Conservation (phyloP, 2,888 invertebrate genomes). For the Tinea trinotella region DNA sequence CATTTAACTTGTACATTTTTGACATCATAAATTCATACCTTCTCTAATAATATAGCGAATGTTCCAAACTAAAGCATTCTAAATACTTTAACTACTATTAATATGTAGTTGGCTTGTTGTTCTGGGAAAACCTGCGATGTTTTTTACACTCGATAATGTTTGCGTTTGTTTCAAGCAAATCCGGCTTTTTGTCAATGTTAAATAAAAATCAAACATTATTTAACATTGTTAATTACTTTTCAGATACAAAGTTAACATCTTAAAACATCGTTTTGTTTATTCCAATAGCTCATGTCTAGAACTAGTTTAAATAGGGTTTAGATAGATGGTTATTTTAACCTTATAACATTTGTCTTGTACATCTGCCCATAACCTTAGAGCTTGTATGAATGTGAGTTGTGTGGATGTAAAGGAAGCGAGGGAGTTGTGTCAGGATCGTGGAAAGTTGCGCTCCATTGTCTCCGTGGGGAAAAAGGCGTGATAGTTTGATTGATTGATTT, state of each 20-base stretch:
- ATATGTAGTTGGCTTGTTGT: background rate
- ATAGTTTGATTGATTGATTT: too few species aligned
- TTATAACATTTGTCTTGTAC: too few species aligned
- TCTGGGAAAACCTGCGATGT: constrained; percentile 9
- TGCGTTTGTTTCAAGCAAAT: background rate
- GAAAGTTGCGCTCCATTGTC: too few species aligned
- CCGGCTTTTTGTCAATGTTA: constrained; percentile 6
- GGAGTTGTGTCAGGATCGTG: too few species aligned
- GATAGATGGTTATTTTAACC: too few species aligned
- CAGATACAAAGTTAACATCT: background rate
- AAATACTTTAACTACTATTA: background rate
- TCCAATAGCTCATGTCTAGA: too few species aligned
- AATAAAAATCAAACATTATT: background rate
- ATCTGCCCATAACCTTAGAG: too few species aligned
- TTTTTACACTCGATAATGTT: background rate
- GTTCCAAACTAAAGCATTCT: background rate
- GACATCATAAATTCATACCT: constrained; percentile 10
- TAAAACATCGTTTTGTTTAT: too few species aligned
- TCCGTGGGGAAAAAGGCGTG: too few species aligned
- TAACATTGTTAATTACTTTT: background rate
- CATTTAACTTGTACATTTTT: constrained; percentile 26
- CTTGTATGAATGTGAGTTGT: too few species aligned
- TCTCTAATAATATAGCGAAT: background rate
- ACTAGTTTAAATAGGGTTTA: too few species aligned
- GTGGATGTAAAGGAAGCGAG: too few species aligned